phyloP scores from a whole-genome alignment of 2,113 vertebrate genomes.

The Sciurus niger region DNA sequence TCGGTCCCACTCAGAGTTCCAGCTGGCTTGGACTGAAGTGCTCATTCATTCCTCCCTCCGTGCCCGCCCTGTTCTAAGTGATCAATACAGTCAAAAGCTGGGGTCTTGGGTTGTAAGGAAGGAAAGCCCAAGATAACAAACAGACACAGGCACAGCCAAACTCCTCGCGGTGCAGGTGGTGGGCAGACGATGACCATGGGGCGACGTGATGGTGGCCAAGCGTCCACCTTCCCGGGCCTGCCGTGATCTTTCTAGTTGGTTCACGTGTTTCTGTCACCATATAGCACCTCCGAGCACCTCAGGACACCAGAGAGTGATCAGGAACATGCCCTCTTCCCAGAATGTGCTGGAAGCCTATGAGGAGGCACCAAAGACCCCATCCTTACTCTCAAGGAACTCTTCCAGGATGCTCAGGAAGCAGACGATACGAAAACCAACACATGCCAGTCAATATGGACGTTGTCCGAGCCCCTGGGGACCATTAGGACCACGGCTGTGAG shows the following conservation, averaged over 20 bases:
- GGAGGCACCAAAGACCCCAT: not conserved
- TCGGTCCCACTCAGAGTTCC: not conserved
- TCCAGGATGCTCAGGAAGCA: not conserved
- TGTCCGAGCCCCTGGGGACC: not conserved
- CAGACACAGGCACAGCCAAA: not conserved
- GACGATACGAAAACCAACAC: not conserved
- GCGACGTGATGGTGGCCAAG: no score
- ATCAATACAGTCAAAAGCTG: not conserved
- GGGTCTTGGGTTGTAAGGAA: not conserved
- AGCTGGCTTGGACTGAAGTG: not conserved
- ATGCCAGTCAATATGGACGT: not conserved
- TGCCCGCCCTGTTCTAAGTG: not conserved
- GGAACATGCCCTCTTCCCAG: not conserved
- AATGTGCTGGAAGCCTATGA: not conserved
- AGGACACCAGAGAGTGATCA: not conserved
- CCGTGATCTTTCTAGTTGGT: not conserved
- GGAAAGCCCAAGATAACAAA: not conserved
- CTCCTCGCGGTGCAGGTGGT: not conserved
- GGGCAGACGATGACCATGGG: no score
- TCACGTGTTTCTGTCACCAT: not conserved
- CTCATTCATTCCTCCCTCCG: not conserved
- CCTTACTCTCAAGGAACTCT: not conserved
- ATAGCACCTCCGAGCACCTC: not conserved
- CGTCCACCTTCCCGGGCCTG: no score
- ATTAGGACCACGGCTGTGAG: not conserved